Evolutionary conservation across 2,888 invertebrate species (phyloP).

Genomic region (Caenorhabditis uteleia): DNA sequence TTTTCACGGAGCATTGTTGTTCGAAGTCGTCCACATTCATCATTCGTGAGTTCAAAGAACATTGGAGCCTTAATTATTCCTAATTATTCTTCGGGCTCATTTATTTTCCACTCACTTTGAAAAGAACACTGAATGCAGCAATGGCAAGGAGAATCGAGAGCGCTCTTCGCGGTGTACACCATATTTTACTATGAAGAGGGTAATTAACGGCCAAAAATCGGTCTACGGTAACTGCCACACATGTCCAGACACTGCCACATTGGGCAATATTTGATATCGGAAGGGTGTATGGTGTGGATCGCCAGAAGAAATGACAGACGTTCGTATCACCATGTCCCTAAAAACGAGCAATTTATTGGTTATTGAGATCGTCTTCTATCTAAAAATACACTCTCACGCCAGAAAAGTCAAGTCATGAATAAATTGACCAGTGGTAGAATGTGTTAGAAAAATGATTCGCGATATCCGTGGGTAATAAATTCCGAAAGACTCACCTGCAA

Average conservation of each 20-base stretch:
- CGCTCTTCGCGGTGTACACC: slow-evolving; percentile 58
- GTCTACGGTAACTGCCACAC: slow-evolving; percentile 67
- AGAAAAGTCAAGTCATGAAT: too few relatives aligned
- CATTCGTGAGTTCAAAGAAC: slow-evolving; percentile 56
- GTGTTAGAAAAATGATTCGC: too few relatives aligned
- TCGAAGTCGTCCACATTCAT: slow-evolving; percentile 58
- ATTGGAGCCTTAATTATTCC: slow-evolving; percentile 57
- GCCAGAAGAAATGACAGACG: slow-evolving; percentile 66
- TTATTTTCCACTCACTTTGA: slow-evolving; percentile 41
- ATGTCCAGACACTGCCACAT: slow-evolving; percentile 66
- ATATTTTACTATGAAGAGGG: slow-evolving; percentile 62
- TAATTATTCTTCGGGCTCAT: slow-evolving; percentile 2
- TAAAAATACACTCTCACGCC: too few relatives aligned
- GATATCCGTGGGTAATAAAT: too few relatives aligned
- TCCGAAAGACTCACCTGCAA: slow-evolving; percentile 37
- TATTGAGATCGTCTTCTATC: too few relatives aligned
- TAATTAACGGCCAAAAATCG: slow-evolving; percentile 65
- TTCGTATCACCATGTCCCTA: slow-evolving; percentile 32
- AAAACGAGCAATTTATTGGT: too few relatives aligned
- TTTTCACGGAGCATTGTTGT: slow-evolving; percentile 53
- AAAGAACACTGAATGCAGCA: slow-evolving; percentile 53
- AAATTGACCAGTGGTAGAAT: too few relatives aligned
- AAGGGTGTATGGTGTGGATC: slow-evolving; percentile 56
- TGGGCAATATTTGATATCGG: slow-evolving; percentile 62
- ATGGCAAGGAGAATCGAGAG: slow-evolving; percentile 51